These are phyloP conservation scores for Brachypalpus laphriformis DNA, from an alignment of 2,888 invertebrate species.

Conservation along the genomic window DNA sequence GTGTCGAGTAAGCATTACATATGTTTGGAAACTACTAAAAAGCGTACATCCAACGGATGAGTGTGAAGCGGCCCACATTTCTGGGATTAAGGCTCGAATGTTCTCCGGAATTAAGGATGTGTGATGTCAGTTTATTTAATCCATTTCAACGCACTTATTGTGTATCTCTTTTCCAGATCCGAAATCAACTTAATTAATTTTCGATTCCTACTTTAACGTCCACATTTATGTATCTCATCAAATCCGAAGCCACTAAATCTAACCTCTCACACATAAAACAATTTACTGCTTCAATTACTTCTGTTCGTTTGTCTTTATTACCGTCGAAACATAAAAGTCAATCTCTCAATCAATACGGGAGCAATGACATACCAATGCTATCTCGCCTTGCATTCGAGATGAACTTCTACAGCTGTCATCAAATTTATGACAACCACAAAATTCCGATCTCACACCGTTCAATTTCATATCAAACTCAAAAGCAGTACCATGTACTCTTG, in stretches of 20 bases:
- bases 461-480: slow-evolving; percentile 45
- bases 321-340: not conserved
- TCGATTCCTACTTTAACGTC: not conserved
- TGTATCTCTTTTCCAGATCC: too few relatives aligned
- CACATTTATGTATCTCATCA: not conserved
- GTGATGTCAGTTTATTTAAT: too few relatives aligned
- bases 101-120: too few relatives aligned
- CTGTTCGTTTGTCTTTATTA: not conserved
- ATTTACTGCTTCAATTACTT: not conserved
- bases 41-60: too few relatives aligned
- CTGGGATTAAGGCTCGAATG: too few relatives aligned
- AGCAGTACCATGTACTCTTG: not conserved
- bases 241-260: not conserved
- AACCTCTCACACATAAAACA: not conserved
- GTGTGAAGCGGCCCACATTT: too few relatives aligned
- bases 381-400: not conserved
- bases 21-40: too few relatives aligned
- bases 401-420: slow-evolving; percentile 34
- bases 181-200: not conserved
- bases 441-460: slow-evolving; percentile 73
- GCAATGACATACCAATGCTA: not conserved
- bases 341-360: not conserved
- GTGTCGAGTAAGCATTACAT: too few relatives aligned
- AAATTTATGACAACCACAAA: slow-evolving; percentile 59
- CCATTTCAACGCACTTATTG: too few relatives aligned